A percentile compares a stretch with the other conserved stretches of the same genome.
phyloP scores from a whole-genome alignment of 2,113 vertebrate genomes.

The Crotalus tigris region DNA sequence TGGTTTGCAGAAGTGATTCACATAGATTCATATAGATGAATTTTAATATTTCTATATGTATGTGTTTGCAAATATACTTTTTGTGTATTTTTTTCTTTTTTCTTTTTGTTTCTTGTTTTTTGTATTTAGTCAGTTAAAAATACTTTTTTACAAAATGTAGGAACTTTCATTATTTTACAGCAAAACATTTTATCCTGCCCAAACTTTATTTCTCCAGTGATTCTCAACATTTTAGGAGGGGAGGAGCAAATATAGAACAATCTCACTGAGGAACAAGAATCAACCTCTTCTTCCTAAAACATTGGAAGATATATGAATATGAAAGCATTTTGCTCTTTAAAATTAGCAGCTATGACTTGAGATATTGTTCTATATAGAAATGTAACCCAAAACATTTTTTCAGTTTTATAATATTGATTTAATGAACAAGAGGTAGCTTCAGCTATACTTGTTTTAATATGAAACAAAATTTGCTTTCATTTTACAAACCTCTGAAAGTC shows the following conservation, averaged over 20 bases:
- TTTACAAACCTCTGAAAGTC: no score
- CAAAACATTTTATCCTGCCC: not conserved
- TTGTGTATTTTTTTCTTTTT: not conserved
- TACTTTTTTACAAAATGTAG: not conserved
- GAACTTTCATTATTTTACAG: not conserved
- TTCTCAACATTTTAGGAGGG: not conserved
- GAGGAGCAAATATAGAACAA: constrained; percentile 10
- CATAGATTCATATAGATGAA: not conserved
- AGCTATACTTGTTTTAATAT: not conserved
- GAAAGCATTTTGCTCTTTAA: constrained; percentile 48
- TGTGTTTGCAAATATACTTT: not conserved
- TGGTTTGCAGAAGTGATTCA: not conserved
- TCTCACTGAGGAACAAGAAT: constrained; percentile 22
- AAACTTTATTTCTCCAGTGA: not conserved
- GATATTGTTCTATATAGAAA: constrained; percentile 16
- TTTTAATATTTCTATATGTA: not conserved
- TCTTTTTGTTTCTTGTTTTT: not conserved
- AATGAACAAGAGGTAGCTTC: constrained; percentile 18
- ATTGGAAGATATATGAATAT: constrained; percentile 19
- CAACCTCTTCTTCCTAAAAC: not conserved
- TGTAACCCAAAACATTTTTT: not conserved
- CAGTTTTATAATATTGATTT: constrained; percentile 37
- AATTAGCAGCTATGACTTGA: constrained; percentile 30
- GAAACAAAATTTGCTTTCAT: not conserved
- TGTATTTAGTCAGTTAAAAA: not conserved